Evolutionary conservation across 1,140 invertebrate genomes (phyloP).

Genomic region (Caenorhabditis brenneri): DNA sequence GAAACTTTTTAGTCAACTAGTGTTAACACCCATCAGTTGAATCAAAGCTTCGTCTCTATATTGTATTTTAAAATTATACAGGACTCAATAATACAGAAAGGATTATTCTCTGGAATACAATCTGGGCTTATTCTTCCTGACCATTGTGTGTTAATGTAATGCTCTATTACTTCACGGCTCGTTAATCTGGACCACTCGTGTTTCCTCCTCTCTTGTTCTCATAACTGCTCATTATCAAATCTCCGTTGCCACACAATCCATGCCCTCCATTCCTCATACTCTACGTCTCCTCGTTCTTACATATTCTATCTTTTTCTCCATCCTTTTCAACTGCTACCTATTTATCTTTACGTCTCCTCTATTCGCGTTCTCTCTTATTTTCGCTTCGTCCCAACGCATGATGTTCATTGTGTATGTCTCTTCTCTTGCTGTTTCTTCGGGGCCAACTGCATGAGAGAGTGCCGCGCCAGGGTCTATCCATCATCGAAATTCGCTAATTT

Average conservation of each 20-base stretch:
- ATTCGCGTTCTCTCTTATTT: neutral
- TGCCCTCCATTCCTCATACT: neutral
- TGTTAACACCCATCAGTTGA: too few species aligned
- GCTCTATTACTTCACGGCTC: neutral
- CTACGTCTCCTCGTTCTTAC: neutral
- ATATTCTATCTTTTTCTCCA: neutral
- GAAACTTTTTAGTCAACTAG: too few species aligned
- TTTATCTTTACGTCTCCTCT: neutral
- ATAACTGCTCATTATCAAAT: constrained; percentile 32
- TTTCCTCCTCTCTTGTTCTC: neutral
- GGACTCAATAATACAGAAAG: too few species aligned
- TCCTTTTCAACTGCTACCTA: constrained; percentile 33
- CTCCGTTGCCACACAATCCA: constrained; percentile 19
- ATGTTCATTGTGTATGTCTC: constrained; percentile 19
- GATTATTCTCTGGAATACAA: too few species aligned
- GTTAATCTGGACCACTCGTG: neutral
- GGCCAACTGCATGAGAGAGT: constrained; percentile 31
- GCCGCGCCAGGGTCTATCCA: constrained; percentile 28
- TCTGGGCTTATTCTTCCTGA: too few species aligned
- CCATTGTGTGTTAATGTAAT: neutral
- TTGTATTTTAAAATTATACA: too few species aligned
- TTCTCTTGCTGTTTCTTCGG: constrained; percentile 21
- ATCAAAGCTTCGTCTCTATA: too few species aligned
- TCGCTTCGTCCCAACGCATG: constrained; percentile 31
- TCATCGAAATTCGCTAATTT: constrained; percentile 39